Evolutionary conservation across 2,797 vertebrate genomes (phyloP).

Genomic region (Enteromius radiatus): DNA sequence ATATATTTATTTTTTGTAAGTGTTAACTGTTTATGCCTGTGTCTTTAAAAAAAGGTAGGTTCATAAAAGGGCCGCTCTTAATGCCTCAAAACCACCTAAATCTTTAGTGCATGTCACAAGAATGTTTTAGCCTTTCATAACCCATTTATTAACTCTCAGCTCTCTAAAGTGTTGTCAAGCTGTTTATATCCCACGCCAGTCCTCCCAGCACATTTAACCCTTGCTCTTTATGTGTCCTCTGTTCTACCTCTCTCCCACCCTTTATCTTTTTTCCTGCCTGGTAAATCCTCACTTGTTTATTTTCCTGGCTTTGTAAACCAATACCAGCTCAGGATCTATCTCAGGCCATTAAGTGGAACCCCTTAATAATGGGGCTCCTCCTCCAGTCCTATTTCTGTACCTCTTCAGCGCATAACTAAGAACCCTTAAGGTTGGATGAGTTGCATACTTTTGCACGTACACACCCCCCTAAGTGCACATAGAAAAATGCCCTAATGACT

Average conservation of each 20-base stretch:
- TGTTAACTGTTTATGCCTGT: neutral
- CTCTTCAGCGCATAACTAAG: conserved; percentile 36
- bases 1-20: neutral
- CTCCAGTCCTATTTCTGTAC: conserved; percentile 55
- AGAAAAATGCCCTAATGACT: conserved; percentile 10
- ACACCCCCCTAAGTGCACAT: neutral
- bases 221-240: conserved; percentile 29
- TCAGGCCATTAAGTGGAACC: conserved; percentile 71
- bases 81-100: neutral
- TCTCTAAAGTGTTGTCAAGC: conserved; percentile 13
- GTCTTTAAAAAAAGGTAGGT: neutral
- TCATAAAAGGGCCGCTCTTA: neutral
- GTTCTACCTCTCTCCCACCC: conserved; percentile 6
- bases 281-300: conserved; percentile 69
- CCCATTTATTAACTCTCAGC: neutral
- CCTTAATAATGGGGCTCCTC: conserved; percentile 66
- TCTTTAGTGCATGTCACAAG: neutral
- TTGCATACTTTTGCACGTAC: conserved; percentile 21
- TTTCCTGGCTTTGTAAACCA: conserved; percentile 75
- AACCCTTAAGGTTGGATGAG: conserved; percentile 48
- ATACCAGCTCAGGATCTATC: conserved; percentile 72
- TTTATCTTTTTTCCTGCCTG: conserved; percentile 35
- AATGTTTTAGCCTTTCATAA: neutral
- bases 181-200: conserved; percentile 27
- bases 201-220: neutral